Percentiles rank a stretch among this genome's conserved stretches.
Evolutionary conservation across 1,140 invertebrate species (phyloP).

Genomic region (Eciton burchellii): DNA sequence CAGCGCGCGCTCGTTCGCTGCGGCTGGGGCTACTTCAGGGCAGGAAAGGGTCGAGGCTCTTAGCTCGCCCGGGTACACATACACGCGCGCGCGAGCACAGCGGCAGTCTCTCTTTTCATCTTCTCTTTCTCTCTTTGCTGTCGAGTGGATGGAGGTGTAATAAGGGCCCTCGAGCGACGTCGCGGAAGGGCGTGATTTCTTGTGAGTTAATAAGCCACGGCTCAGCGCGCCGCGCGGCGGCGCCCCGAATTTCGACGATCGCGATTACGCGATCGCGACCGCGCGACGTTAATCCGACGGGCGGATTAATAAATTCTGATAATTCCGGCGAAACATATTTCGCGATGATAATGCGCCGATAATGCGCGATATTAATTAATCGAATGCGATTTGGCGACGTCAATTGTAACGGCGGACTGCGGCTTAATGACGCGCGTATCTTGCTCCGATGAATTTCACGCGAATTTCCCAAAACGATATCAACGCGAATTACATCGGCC

Average conservation of each 20-base stretch:
- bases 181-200: slow-evolving; percentile 37
- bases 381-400: neutral
- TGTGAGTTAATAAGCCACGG: slow-evolving; percentile 42
- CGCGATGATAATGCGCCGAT: slow-evolving; percentile 6
- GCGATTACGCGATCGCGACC: slow-evolving; percentile 2
- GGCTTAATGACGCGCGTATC: neutral
- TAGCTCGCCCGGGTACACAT: slow-evolving; percentile 19
- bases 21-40: slow-evolving; percentile 55
- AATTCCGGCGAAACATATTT: slow-evolving; percentile 33
- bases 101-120: neutral
- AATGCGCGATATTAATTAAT: slow-evolving; percentile 48
- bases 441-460: neutral
- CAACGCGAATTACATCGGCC: neutral
- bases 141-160: slow-evolving; percentile 41
- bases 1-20: slow-evolving; percentile 36
- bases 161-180: slow-evolving; percentile 12
- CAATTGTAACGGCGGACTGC: slow-evolving; percentile 3
- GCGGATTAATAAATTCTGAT: slow-evolving; percentile 29
- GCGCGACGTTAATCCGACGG: slow-evolving; percentile 13
- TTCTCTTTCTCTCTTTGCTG: too few species aligned
- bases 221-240: slow-evolving; percentile 10
- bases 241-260: neutral
- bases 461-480: too few species aligned
- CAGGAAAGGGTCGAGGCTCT: slow-evolving; percentile 53
- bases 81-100: slow-evolving; percentile 9